Conservation (phyloP, 2,113 vertebrate species). For the Gavia stellata region DNA sequence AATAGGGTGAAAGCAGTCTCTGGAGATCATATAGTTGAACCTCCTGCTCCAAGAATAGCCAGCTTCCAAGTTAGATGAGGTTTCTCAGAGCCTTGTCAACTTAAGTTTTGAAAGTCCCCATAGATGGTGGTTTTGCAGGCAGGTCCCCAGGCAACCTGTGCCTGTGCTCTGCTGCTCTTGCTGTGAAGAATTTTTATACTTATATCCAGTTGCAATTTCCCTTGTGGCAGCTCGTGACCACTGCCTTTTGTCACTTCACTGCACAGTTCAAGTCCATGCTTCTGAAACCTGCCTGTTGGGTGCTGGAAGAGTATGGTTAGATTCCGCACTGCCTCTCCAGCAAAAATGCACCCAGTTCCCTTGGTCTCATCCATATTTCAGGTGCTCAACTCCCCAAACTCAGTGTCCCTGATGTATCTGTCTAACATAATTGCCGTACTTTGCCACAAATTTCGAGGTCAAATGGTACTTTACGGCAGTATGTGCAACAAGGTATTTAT, state of each 20-base stretch:
- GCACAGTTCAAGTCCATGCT: fast-evolving
- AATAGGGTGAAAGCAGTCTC: not conserved
- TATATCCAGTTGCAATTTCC: not conserved
- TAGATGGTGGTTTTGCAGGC: not conserved
- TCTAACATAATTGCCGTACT: not conserved
- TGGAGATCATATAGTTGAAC: not conserved
- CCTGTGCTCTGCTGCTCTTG: not conserved
- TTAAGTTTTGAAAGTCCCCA: not conserved
- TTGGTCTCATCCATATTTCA: fast-evolving
- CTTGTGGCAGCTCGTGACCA: fast-evolving
- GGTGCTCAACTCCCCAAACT: not conserved
- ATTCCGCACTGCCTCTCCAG: not conserved
- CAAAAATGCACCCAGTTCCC: not conserved
- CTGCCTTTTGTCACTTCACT: not conserved
- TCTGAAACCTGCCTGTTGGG: fast-evolving
- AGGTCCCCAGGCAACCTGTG: not conserved
- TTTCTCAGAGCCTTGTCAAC: not conserved
- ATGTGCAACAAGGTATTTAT: not conserved
- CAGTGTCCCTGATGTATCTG: fast-evolving
- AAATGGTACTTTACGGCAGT: not conserved
- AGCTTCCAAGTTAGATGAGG: not conserved
- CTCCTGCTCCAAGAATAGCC: not conserved
- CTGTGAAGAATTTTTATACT: not conserved
- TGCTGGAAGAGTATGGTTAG: not conserved
- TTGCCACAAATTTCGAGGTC: not conserved